Evolutionary conservation across 2,113 vertebrate species (phyloP), one percentile per base, ranked within the genome.

Genomic region (Peucedramus taeniatus): DNA sequence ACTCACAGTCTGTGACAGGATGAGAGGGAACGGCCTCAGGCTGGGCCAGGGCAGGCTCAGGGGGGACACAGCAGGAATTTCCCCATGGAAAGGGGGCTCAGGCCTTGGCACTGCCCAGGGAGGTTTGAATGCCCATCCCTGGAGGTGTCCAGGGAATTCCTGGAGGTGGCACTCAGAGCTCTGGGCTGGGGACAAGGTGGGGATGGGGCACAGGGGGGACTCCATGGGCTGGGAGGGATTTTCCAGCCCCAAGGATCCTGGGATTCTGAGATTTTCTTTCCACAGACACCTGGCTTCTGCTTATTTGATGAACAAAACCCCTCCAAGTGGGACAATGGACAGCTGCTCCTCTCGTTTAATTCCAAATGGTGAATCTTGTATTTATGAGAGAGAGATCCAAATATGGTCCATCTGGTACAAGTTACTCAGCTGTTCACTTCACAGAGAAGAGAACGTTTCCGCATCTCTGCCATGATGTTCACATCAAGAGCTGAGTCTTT

Each of bases 381-480:
- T 91, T 93, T 91, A 54, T 54, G 75, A 83, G 63, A 16, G 50
- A 37, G 54, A 35, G 56, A 75, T 87, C 92, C 87, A 94, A 87
- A 85, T 76, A 28, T 0, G 42, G 37, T 7, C 96, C 96, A 96
- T 96, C 95, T 96, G 94, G 13, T 93, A 6, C 9, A 7, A 75
- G 71, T 69, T 80, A 26, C n/a, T 86, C 51, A 95, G 93, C 92
- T 96, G 96, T 93, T 97, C 95, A 94, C 90, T 95, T 97, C 79
- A 56, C 35, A 64, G 83, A 79, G 93, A 35, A 91, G 89, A 37
- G 82, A 90, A 94, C 21, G 1, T 74, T 81, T 93, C 68, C 3
- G 0, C n/a, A 2, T 65, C 65, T n/a, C 78, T 91, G 35, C 44
- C 11, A 11, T 42, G 64, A 24, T 70, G 82, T 33, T 94, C 91